Conservation (phyloP, 2,888 invertebrate genomes). For the Rapana venosa region DNA sequence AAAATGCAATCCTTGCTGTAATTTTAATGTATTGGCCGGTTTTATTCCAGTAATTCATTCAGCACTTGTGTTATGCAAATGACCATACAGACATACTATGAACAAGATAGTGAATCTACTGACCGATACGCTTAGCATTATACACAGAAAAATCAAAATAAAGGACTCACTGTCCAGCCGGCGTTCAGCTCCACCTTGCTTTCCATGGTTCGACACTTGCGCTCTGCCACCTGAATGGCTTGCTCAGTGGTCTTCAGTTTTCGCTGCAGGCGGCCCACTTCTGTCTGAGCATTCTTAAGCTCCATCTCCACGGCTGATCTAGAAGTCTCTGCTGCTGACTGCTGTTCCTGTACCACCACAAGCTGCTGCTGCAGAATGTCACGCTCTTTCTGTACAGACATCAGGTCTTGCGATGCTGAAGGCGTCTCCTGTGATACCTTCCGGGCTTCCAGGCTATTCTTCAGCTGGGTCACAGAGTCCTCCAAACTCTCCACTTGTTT, state of each 20-base stretch:
- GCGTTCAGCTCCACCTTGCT: constrained; percentile 38
- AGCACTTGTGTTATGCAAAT: too few species aligned
- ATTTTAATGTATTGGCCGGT: too few species aligned
- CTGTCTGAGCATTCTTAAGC: constrained; percentile 19
- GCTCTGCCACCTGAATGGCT: not conserved
- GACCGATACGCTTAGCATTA: too few species aligned
- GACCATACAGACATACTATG: too few species aligned
- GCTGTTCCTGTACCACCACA: constrained; percentile 34
- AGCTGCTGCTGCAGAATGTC: constrained; percentile 40
- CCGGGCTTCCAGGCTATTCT: not conserved
- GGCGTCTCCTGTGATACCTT: not conserved
- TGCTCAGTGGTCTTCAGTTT: not conserved
- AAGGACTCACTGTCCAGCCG: not conserved
- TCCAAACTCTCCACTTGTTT: constrained; percentile 10
- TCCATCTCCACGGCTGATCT: constrained; percentile 33
- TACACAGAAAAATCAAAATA: too few species aligned
- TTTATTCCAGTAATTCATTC: too few species aligned
- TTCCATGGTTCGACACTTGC: constrained; percentile 7
- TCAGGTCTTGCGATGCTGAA: constrained; percentile 12
- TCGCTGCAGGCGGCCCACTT: not conserved
- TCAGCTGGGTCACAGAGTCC: not conserved
- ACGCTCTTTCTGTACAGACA: constrained; percentile 20
- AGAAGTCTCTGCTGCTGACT: constrained; percentile 20
- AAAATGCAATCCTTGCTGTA: too few species aligned
- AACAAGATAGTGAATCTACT: too few species aligned